Conservation (phyloP, 2,888 invertebrate genomes). For the Pristionchus mayeri region DNA sequence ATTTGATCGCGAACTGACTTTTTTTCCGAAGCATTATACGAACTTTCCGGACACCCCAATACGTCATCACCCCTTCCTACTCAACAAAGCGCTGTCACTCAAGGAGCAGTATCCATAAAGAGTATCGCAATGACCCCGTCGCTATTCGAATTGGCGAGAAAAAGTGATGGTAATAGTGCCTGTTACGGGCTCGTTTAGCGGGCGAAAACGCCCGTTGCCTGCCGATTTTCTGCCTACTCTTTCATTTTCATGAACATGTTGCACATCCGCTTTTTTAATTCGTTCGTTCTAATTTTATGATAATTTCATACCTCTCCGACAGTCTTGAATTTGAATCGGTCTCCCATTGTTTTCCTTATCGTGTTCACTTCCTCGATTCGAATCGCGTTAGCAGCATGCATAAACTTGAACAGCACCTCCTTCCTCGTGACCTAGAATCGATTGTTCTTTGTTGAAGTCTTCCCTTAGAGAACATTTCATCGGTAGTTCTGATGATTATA, state of each 20-base stretch:
- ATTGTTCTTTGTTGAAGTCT: too few relatives aligned
- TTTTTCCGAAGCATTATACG: too few relatives aligned
- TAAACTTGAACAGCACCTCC: slow-evolving; percentile 49
- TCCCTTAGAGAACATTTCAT: too few relatives aligned
- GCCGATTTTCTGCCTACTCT: neutral
- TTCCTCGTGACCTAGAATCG: slow-evolving; percentile 32
- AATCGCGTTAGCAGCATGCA: slow-evolving; percentile 28
- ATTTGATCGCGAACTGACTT: too few relatives aligned
- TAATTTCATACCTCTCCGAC: slow-evolving; percentile 37
- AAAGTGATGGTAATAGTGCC: neutral
- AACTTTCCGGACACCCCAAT: too few relatives aligned
- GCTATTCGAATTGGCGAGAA: neutral
- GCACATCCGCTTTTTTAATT: too few relatives aligned
- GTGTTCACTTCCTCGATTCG: slow-evolving; percentile 23
- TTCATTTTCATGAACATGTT: neutral
- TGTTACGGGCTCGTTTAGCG: neutral
- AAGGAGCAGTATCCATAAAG: neutral
- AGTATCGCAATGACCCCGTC: neutral
- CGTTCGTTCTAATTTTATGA: neutral
- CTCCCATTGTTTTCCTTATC: slow-evolving; percentile 39
- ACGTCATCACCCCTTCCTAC: too few relatives aligned
- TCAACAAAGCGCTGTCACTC: neutral
- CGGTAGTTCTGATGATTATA: too few relatives aligned
- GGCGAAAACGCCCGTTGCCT: neutral
- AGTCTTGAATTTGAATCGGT: slow-evolving; percentile 40